These are phyloP conservation scores for Eremobia ochroleuca DNA, from an alignment of 2,888 invertebrate species.

Conservation along the genomic window DNA sequence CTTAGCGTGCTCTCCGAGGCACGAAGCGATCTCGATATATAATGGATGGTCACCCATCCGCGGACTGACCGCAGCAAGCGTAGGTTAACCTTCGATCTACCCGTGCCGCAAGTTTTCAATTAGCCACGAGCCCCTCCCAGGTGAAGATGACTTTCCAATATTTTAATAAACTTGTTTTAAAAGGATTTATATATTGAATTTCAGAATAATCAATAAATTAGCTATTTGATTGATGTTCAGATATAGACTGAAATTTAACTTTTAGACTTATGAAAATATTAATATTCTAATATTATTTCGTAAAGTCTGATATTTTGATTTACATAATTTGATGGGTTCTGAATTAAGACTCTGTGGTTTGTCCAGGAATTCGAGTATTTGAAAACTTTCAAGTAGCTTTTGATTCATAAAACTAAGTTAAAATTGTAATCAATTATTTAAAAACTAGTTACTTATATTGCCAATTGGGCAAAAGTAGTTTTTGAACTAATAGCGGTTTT, in stretches of 20 bases:
- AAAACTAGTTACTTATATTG: neutral
- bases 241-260: conserved; percentile 19
- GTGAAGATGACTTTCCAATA: conserved; percentile 22
- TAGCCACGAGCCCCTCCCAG: neutral
- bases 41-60: neutral
- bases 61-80: neutral
- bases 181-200: conserved; percentile 27
- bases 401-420: no score
- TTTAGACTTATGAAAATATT: conserved; percentile 16
- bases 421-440: neutral
- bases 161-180: conserved; percentile 4
- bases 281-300: conserved; percentile 10
- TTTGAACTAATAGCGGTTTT: no score
- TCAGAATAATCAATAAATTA: conserved; percentile 47
- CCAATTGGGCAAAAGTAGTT: no score
- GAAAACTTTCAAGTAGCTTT: neutral
- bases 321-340: neutral
- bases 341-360: neutral
- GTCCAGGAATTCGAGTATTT: neutral
- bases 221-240: conserved; percentile 37
- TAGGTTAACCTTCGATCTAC: neutral
- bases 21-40: neutral
- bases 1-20: neutral
- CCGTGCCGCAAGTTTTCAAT: neutral
- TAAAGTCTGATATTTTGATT: conserved; percentile 2